A percentile compares a stretch with the other conserved stretches of the same genome.
phyloP scores from a whole-genome alignment of 2,888 invertebrate genomes.

The Epistrophella euchroma region DNA sequence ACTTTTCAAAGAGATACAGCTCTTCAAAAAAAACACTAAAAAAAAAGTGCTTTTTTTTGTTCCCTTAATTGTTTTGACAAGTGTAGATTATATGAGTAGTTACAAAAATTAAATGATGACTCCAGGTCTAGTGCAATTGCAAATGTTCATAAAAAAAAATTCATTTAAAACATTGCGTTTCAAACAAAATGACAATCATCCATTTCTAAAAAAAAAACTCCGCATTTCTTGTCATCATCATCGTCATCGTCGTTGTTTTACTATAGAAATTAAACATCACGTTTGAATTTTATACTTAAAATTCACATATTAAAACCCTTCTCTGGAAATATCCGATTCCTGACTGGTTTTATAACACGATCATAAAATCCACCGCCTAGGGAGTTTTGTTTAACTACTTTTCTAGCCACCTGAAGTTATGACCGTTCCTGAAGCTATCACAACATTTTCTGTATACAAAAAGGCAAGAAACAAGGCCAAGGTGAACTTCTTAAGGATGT shows the following conservation, averaged over 20 bases:
- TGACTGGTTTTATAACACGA: conserved; percentile 63
- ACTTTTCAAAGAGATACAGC: no score
- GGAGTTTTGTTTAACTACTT: conserved; percentile 55
- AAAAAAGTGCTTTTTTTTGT: no score
- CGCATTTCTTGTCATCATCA: neutral
- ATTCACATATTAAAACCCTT: conserved; percentile 67
- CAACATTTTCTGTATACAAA: conserved; percentile 9
- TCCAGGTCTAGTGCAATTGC: no score
- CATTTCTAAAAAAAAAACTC: neutral
- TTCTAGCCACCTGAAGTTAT: conserved; percentile 65
- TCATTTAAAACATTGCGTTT: neutral
- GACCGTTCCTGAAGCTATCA: conserved; percentile 23
- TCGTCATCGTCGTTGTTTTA: neutral
- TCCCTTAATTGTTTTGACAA: no score
- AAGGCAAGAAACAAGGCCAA: conserved; percentile 32
- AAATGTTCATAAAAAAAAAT: no score
- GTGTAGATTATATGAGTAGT: no score
- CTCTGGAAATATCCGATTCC: conserved; percentile 41
- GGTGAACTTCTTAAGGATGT: conserved; percentile 32
- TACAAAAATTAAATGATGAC: no score
- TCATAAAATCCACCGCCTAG: conserved; percentile 64
- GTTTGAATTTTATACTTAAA: conserved; percentile 46
- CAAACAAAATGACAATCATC: neutral
- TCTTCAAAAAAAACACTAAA: no score
- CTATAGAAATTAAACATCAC: conserved; percentile 43